Conservation (phyloP, 2,888 invertebrate genomes). For the Anthophora plumipes region DNA sequence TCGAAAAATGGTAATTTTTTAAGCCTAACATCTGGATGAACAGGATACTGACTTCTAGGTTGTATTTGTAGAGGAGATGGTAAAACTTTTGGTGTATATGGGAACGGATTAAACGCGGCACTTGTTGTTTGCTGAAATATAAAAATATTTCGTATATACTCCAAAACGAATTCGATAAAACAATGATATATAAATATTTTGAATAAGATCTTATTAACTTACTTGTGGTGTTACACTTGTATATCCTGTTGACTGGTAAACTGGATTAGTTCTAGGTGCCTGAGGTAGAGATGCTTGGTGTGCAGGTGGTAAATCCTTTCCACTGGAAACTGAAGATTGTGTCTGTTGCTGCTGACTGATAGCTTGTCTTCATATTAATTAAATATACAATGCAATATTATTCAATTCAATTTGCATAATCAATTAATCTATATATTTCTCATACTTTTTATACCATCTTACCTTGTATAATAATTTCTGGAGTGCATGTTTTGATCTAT, state of each 20-base stretch:
- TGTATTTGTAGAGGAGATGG: slow-evolving; percentile 76
- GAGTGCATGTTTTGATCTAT: slow-evolving; percentile 83
- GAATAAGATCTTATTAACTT: slow-evolving; percentile 18
- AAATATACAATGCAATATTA: slow-evolving; percentile 8
- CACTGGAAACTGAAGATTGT: slow-evolving; percentile 75
- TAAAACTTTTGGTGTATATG: slow-evolving; percentile 79
- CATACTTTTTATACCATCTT: neutral
- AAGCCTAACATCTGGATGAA: slow-evolving; percentile 97
- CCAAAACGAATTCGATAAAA: neutral
- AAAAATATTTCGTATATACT: slow-evolving; percentile 5
- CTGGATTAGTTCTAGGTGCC: slow-evolving; percentile 76
- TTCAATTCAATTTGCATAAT: neutral
- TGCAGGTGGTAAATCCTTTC: slow-evolving; percentile 82
- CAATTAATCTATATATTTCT: neutral
- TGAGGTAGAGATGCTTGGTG: slow-evolving; percentile 83
- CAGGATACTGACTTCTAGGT: slow-evolving; percentile 87
- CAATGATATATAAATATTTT: neutral
- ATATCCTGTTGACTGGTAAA: slow-evolving; percentile 80
- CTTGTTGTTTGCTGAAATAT: slow-evolving; percentile 66
- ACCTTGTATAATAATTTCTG: slow-evolving; percentile 76
- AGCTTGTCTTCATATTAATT: slow-evolving; percentile 76
- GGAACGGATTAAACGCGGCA: slow-evolving; percentile 76
- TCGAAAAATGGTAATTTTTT: slow-evolving; percentile 97
- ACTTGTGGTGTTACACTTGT: slow-evolving; percentile 80
- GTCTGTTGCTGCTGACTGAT: slow-evolving; percentile 80